Percentiles rank a stretch among this genome's conserved stretches.
Evolutionary conservation across 2,888 invertebrate genomes (phyloP).

Genomic region (Drosophila paranaensis): DNA sequence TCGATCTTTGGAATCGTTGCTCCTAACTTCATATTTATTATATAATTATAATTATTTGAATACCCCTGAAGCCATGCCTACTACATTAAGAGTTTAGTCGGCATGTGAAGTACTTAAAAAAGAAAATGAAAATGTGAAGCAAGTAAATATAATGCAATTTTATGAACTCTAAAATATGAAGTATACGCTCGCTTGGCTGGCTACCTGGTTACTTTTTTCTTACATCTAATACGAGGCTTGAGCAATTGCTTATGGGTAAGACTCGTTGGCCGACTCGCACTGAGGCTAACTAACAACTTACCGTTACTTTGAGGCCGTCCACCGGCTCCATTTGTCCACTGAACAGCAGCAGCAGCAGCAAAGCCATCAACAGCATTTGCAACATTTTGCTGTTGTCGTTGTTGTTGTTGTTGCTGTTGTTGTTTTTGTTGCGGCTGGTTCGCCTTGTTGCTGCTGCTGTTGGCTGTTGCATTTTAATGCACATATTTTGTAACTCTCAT

Average conservation of each 20-base stretch:
- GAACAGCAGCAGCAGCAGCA: slow-evolving; percentile 54
- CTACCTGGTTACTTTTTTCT: slow-evolving; percentile 3
- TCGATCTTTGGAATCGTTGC: background rate
- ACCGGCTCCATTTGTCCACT: slow-evolving; percentile 55
- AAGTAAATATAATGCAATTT: background rate
- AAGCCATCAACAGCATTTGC: slow-evolving; percentile 37
- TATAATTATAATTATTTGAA: background rate
- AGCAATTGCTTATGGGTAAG: slow-evolving; percentile 21
- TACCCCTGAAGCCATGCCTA: background rate
- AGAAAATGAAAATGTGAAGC: background rate
- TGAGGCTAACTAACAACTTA: slow-evolving; percentile 54
- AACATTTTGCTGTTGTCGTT: slow-evolving; percentile 36
- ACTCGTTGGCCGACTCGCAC: slow-evolving; percentile 5
- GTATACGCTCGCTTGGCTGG: slow-evolving; percentile 33
- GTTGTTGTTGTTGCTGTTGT: slow-evolving; percentile 28
- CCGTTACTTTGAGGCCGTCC: slow-evolving; percentile 78
- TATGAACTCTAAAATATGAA: slow-evolving; percentile 13
- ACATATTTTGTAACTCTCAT: slow-evolving; percentile 49
- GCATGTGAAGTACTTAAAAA: background rate
- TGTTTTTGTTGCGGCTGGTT: slow-evolving; percentile 5
- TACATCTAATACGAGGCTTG: background rate
- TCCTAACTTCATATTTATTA: background rate
- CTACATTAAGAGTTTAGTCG: background rate
- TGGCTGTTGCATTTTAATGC: slow-evolving; percentile 52
- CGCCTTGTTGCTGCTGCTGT: slow-evolving; percentile 4